Base-by-base conservation (phyloP, 2,888 invertebrate genomes). In the Mellilla xanthometata region DNA sequence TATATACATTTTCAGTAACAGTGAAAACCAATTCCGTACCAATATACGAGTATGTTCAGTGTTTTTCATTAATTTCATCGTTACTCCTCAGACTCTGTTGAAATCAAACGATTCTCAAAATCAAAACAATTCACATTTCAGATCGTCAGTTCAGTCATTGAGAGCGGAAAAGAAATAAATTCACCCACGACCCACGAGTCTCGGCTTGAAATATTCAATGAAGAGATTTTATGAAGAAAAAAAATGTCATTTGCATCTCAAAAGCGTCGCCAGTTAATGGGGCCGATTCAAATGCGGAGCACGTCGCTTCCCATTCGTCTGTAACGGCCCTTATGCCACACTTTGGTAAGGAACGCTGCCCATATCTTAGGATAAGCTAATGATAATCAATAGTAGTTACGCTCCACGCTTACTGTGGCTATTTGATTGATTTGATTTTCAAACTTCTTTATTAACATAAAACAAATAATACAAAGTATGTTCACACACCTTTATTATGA, bases 201-300 rank as follows among this genome's bases (percentile, higher is more conserved):
- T 68, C 76, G 64, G 69, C 76, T 77, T 74, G 68, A 83, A 83
- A 85, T 83, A 85, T 84, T 81, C 84, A 86, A 84, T 84, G 83
- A 80, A 76, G 79, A 81, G 78, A 76, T 83, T 85, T 82, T 78
- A 76, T 76, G 68, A 76, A 75, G 74, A 76, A 78, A 79, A 76
- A 84, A 81, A 80, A 69, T 70, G 68, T 72, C 63, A 88, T 88
- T 88, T 88, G 79, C 88, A 88, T 88, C 67, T 88, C 87, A 88
- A 88, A 83, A 82, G 86, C 81, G 66, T 72, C 66, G 82, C 64
- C 76, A 82, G 80, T 81, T 86, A 85, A 87, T 84, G 77, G 82
- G 70, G 61, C 60, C 72, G 72, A 72, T 86, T 71, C 61, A 65
- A 74, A 88, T 86, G 81, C 87, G 68, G 65, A 68, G 73, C 88